Evolutionary conservation across 2,888 invertebrate species (phyloP), one percentile per base, ranked within the genome.

Genomic region (Slavum lentiscoides): DNA sequence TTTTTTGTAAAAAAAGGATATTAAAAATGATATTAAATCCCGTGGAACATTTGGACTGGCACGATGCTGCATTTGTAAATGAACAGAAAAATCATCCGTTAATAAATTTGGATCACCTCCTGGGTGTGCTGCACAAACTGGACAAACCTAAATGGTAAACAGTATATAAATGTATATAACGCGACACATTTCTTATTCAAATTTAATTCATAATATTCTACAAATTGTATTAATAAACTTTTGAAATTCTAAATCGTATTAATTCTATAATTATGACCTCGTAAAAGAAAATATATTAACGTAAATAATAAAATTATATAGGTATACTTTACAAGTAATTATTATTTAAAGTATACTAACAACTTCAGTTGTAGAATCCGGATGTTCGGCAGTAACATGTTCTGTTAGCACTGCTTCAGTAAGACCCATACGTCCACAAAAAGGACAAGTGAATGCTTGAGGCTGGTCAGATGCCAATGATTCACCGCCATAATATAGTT

Each of bases 91-190:
- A 89, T 98, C 98, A 89, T 98, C 97, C 83, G 97, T 97, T 88
- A 97, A 95, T 87, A 96, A 92, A 89, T 98, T 98, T 83, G 97
- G 97, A 87, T 98, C 98, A 77, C 97, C 97, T 84, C 97, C 97
- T 61, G 97, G 96, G 88, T 95, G 91, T 83, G 97, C 94, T 83
- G 98, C 98, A 89, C 98, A 98, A 76, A 98, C 92, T 84, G 98
- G 98, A 88, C 98, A 98, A 82, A 98, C 96, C 91, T 97, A 88
- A 86, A 88, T 82, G 8, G 59, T n/a, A 67, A 68, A 21, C 9
- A 37, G 0, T 43, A 30, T 15, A 43, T 43, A 39, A 39, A 43
- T 43, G 0, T 30, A 30, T 30, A 30, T 30, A 30, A 30, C 30
- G 30, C 4, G 30, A 30, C 30, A 30, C 30, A 30, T 30, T 30